Percentiles rank a stretch among this genome's conserved stretches.
Conservation (phyloP, 2,797 vertebrate genomes). For the Silurus aristotelis region DNA sequence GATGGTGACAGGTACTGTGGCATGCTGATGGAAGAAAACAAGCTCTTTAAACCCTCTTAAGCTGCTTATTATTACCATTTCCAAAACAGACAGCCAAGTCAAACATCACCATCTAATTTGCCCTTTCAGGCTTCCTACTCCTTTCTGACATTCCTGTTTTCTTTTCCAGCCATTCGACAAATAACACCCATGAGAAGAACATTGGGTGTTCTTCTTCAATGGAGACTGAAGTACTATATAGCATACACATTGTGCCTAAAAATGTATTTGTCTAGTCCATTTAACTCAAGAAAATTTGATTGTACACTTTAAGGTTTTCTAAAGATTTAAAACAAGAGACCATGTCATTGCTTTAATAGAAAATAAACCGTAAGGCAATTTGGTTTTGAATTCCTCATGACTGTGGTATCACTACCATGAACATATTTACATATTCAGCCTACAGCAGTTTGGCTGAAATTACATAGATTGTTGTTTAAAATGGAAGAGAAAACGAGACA, state of each 20-base stretch:
- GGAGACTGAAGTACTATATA: conserved; percentile 1
- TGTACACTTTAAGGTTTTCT: not conserved
- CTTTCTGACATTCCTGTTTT: conserved; percentile 76
- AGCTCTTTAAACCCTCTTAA: conserved; percentile 76
- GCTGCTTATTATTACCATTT: conserved; percentile 86
- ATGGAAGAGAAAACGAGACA: not conserved
- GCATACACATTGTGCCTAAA: not conserved
- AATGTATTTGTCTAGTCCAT: not conserved
- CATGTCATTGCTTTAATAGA: conserved; percentile 4
- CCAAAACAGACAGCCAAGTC: conserved; percentile 82
- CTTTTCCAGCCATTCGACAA: conserved; percentile 75
- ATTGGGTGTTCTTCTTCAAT: conserved; percentile 61
- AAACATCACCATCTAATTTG: conserved; percentile 86
- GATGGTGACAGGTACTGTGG: conserved; percentile 30
- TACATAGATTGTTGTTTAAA: not conserved
- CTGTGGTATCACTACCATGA: not conserved
- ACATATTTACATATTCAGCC: not conserved
- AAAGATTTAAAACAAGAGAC: not conserved
- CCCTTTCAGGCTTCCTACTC: conserved; percentile 88
- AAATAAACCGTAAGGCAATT: conserved; percentile 42
- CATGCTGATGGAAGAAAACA: conserved; percentile 58
- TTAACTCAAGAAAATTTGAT: conserved; percentile 1
- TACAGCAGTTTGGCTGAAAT: not conserved
- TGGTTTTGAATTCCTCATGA: conserved; percentile 32
- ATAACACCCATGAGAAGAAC: conserved; percentile 64